Conservation (phyloP, 2,113 vertebrate species). For the Theristicus caerulescens region DNA sequence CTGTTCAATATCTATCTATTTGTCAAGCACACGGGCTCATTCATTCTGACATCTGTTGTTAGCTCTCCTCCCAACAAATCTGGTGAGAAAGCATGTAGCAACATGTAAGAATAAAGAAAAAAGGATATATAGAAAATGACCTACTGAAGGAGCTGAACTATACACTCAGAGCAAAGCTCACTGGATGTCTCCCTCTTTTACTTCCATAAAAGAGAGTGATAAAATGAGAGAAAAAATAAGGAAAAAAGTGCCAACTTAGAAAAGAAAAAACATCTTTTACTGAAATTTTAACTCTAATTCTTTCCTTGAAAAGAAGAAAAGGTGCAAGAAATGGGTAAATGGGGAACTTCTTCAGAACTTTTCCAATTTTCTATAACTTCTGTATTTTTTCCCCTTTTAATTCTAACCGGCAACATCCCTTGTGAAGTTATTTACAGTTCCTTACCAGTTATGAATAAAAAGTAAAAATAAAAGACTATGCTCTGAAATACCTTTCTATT, state of each 20-base stretch:
- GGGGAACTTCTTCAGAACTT: not conserved
- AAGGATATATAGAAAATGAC: not conserved
- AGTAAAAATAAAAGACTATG: not conserved
- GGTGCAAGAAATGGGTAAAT: not conserved
- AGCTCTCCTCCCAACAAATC: not conserved
- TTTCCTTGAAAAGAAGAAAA: not conserved
- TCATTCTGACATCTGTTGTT: not conserved
- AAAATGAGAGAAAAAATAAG: not conserved
- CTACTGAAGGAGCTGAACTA: not conserved
- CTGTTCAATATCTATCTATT: not conserved
- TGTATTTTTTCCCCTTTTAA: not conserved
- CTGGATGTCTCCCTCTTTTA: not conserved
- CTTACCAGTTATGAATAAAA: conserved; percentile 39
- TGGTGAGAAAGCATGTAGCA: not conserved
- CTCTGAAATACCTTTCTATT: conserved; percentile 25
- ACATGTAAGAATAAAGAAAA: not conserved
- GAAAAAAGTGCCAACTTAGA: accelerated
- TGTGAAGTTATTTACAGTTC: conserved; percentile 49
- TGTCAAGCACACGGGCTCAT: not conserved
- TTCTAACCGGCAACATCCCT: not conserved
- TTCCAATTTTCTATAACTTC: not conserved
- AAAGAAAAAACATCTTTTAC: not conserved
- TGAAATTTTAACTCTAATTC: not conserved
- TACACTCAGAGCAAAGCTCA: not conserved
- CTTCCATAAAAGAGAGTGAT: not conserved